Evolutionary conservation across 2,888 invertebrate genomes (phyloP), one percentile per base, ranked within the genome.

Genomic region (Hemistola chrysoprasaria): DNA sequence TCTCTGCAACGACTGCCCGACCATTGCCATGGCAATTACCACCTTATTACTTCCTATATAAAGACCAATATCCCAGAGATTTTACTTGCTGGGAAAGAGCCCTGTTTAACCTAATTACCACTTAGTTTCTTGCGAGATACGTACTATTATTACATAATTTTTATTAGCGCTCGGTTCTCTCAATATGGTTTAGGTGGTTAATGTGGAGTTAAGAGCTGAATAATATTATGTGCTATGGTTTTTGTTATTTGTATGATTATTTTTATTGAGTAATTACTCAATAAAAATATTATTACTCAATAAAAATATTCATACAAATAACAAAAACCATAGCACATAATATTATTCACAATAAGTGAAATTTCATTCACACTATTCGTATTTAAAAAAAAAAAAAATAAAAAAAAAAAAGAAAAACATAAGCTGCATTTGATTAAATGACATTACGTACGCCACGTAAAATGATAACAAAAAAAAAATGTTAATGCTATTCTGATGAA

Each of bases 101-200:
- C 64, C 62, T 61, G 62, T 63, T 64, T 72, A 75, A 75, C 69
- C 76, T 75, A 79, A 79, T 82, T 75, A 78, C 71, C 62, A 76
- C 72, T 73, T 65, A 73, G 62, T 70, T 65, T 53, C 65, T 63
- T 63, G 47, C 53, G 47, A 57, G 52, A 59, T 69, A 74, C 63
- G 65, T 65, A 46, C 68, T 57, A 73, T 72, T 69, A 72, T 76
- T 65, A 70, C 43, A 44, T 62, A 51, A 53, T 59, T 60, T 56
- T 67, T 63, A 64, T 65, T 63, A 44, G 43, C 38, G 34, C 26
- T 35, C 30, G 22, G 34, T 38, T 50, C 51, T 44, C 48, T 57
- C 47, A 53, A 54, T 47, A 40, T 28, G 46, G 54, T 27, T 28
- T 23, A 9, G 27, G 16, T 26, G n/a, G 28, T n/a, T 26, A 32